Conservation (phyloP, 1,140 invertebrate genomes). For the Neodiprion pinetum region DNA sequence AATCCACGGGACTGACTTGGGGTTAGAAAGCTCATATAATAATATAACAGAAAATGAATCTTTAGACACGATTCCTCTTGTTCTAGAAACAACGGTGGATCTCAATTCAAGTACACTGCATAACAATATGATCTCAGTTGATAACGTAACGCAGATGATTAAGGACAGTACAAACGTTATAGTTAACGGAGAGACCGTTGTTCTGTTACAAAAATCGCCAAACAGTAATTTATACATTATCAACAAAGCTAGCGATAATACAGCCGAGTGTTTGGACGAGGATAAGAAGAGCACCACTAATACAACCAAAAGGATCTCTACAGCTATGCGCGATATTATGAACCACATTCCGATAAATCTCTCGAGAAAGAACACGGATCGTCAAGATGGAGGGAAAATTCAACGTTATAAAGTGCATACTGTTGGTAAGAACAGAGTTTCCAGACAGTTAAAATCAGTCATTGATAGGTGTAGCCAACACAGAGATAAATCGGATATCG, state of each 20-base stretch:
- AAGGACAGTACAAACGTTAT: constrained; percentile 56
- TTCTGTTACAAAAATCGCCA: constrained; percentile 54
- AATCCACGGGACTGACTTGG: too few relatives aligned
- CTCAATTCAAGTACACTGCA: neutral
- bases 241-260: constrained; percentile 56
- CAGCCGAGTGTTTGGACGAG: constrained; percentile 18
- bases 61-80: neutral
- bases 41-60: too few relatives aligned
- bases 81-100: neutral
- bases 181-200: constrained; percentile 56
- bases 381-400: neutral
- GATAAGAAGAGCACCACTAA: neutral
- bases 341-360: constrained; percentile 1
- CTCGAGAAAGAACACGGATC: neutral
- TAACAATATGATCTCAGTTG: neutral
- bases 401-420: neutral
- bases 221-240: constrained; percentile 61
- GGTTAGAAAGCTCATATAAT: too few relatives aligned
- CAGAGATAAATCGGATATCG: neutral
- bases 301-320: neutral
- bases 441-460: neutral
- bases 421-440: neutral
- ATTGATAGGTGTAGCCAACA: neutral
- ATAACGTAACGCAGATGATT: constrained; percentile 9
- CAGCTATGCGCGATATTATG: neutral